Base-by-base conservation (phyloP, 2,797 vertebrate species). In the Syngnathus rostellatus region DNA sequence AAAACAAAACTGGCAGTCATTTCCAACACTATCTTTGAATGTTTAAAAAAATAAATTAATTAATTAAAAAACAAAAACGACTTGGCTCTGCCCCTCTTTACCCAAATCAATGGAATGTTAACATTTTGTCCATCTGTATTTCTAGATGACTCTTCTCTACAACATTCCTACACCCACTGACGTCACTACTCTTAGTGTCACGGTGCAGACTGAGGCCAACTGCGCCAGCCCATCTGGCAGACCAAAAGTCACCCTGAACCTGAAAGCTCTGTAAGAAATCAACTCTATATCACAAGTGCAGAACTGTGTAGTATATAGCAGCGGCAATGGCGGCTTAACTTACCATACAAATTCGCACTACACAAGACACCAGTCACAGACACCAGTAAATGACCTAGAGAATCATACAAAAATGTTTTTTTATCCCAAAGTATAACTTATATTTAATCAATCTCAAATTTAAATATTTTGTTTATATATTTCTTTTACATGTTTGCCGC, bases 81-180 rank as follows among this genome's bases (percentile, higher is more conserved):
- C 31, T 31, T 4, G 31, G 3, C 31, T 31, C 31, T 31, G 31
- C 31, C 31, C 31, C 31, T 4, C 31, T 31, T 31, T 31, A 4
- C 31, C 3, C 31, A 31, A 31, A 31, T 31, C 31, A 31, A 31
- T 31, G 5, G 31, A 4, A 31, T 31, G 31, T 31, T 31, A 21
- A 61, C 8, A 16, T 62, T 46, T 16, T 23, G 0, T 68, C 19
- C 58, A 0, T 10, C 2, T 50, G 0, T 65, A 65, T 65, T 65
- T 19, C 0, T 66, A 92, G 90, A 53, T 88, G 66, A 71, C 81
- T 59, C 7, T 85, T 17, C 54, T 63, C 66, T 92, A 88, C 77
- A 92, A 92, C 74, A 74, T 90, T 70, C 91, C 86, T 0, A 80
- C 81, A 60, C 85, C 81, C 0, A 6, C 63, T 17, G 25, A 57